Percentiles rank a stretch among this genome's conserved stretches.
Evolutionary conservation across 2,888 invertebrate genomes (phyloP).

Genomic region (Deladenus siricidicola): DNA sequence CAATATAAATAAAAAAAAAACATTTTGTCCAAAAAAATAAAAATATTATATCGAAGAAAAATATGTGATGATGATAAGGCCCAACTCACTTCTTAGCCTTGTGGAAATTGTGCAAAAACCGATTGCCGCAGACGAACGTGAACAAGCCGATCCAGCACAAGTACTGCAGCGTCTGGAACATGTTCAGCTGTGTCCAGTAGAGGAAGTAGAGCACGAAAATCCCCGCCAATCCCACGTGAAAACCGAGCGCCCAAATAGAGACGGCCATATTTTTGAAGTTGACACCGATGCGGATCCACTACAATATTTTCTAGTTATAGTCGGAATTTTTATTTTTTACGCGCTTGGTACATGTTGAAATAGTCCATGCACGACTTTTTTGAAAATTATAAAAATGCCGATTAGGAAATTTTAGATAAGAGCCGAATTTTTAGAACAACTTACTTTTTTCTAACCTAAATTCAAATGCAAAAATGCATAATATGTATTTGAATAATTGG

Average conservation of each 20-base stretch:
- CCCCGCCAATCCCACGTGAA: slow-evolving; percentile 79
- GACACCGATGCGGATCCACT: slow-evolving; percentile 77
- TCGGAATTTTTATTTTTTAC: too few relatives aligned
- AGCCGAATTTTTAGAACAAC: too few relatives aligned
- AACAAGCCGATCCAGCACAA: slow-evolving; percentile 74
- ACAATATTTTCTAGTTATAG: too few relatives aligned
- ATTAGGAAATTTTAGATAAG: too few relatives aligned
- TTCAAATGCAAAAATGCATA: neutral
- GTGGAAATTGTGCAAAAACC: slow-evolving; percentile 62
- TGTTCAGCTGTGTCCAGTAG: slow-evolving; percentile 84
- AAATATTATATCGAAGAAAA: too few relatives aligned
- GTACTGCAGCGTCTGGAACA: slow-evolving; percentile 90
- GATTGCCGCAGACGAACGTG: slow-evolving; percentile 87
- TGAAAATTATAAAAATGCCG: too few relatives aligned
- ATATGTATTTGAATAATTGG: neutral
- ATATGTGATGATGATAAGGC: too few relatives aligned
- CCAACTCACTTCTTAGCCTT: slow-evolving; percentile 24
- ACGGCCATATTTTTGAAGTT: slow-evolving; percentile 76
- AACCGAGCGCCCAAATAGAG: slow-evolving; percentile 71
- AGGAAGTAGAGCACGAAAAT: slow-evolving; percentile 78
- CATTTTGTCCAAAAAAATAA: too few relatives aligned
- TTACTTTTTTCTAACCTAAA: neutral
- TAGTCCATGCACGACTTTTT: too few relatives aligned
- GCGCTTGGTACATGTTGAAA: too few relatives aligned
- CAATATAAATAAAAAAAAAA: too few relatives aligned